Conservation (phyloP, 2,888 invertebrate genomes). For the Onthophagus sagittarius region DNA sequence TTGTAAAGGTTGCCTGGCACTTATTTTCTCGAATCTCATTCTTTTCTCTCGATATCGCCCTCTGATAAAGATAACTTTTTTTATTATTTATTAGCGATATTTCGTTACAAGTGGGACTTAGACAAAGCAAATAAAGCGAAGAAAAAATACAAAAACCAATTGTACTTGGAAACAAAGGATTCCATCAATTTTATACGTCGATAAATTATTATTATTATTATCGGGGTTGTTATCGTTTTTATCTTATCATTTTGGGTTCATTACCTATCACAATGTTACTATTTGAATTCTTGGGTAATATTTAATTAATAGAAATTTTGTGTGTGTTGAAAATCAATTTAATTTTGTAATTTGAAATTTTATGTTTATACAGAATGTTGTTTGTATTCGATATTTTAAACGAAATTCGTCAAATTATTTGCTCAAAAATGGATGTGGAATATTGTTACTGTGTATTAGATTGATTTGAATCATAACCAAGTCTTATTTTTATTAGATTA, state of each 20-base stretch:
- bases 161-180: conserved; percentile 5
- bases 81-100: neutral
- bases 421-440: too few relatives aligned
- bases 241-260: conserved; percentile 6
- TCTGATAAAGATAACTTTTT: neutral
- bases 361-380: too few relatives aligned
- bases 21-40: neutral
- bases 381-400: too few relatives aligned
- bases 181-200: neutral
- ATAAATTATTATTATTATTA: neutral
- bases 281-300: neutral
- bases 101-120: neutral
- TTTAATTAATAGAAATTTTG: too few relatives aligned
- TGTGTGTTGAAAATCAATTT: too few relatives aligned
- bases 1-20: neutral
- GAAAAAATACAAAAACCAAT: neutral
- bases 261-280: conserved; percentile 8
- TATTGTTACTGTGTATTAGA: too few relatives aligned
- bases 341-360: too few relatives aligned
- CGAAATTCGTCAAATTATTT: too few relatives aligned
- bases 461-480: too few relatives aligned
- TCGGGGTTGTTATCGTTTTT: neutral
- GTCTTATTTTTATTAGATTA: too few relatives aligned
- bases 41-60: neutral
- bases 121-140: neutral